Evolutionary conservation across 2,797 vertebrate species (phyloP), one percentile per base, ranked within the genome.

Genomic region (Siniperca scherzeri): DNA sequence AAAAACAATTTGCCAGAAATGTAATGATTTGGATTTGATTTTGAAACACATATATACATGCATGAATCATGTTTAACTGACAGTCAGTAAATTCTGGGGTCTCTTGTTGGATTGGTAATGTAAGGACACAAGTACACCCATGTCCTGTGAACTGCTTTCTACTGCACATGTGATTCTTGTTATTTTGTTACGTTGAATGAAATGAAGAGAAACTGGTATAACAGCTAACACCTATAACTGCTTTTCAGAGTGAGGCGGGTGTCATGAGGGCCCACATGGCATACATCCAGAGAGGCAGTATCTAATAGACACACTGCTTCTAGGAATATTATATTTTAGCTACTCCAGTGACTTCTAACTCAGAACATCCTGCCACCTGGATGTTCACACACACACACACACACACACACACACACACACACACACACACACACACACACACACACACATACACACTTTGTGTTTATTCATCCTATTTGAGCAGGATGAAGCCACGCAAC

Each of bases 391-490:
- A 77, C 40, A 56, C 55, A 59, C 56, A 5, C 2, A 14, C 21
- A 11, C 16, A 21, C 16, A 74, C 16, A 65, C 27, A 25, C 5
- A 38, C 38, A 16, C 59, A 68, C 60, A 9, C 12, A 27, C 13
- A 19, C 30, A 12, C 12, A 71, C 36, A 64, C 22, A n/a, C 66
- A 72, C 33, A 52, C 62, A 73, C 36, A 64, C 46, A 66, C 59
- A 8, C 11, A 33, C 16, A 17, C 30, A 14, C 12, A 67, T 1
- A 40, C 38, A 40, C 33, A 19, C 66, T 6, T 7, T 55, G 2
- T 91, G 71, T 92, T 93, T 92, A 85, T 77, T 66, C 84, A 89
- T 92, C 90, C 87, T 90, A 33, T 78, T 91, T 62, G 36, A 90
- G 21, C 73, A 89, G 88, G 90, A 89, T 89, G 64, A 64, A 73